Percentiles rank a stretch among this genome's conserved stretches.
phyloP scores from a whole-genome alignment of 2,797 vertebrate species.

The Streptopelia turtur region DNA sequence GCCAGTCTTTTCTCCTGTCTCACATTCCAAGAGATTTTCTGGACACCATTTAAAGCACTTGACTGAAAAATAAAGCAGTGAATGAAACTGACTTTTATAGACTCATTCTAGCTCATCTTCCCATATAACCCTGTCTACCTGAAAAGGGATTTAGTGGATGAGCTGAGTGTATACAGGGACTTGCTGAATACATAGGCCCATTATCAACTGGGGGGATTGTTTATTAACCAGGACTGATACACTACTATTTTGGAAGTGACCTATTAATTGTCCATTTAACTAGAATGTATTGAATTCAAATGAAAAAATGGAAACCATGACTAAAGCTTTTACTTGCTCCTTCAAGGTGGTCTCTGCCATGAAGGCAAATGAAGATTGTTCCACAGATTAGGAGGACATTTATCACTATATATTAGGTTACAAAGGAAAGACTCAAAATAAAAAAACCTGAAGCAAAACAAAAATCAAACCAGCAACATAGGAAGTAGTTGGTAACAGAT shows the following conservation, averaged over 20 bases:
- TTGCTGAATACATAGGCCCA: constrained; percentile 80
- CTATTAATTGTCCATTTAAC: constrained; percentile 98
- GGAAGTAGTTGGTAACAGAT: constrained; percentile 17
- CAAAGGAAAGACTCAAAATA: constrained; percentile 41
- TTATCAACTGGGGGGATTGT: constrained; percentile 81
- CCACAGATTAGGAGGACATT: constrained; percentile 90
- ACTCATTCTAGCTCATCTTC: constrained; percentile 93
- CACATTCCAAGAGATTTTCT: constrained; percentile 86
- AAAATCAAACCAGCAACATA: constrained; percentile 20
- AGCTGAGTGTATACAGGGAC: constrained; percentile 79
- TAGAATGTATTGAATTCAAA: constrained; percentile 89
- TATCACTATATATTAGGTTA: constrained; percentile 82
- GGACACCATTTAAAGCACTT: constrained; percentile 88
- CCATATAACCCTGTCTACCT: constrained; percentile 84
- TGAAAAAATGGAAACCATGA: constrained; percentile 91
- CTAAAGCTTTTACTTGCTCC: constrained; percentile 91
- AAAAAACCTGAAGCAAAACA: constrained; percentile 16
- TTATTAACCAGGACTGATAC: constrained; percentile 83
- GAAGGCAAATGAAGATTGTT: constrained; percentile 83
- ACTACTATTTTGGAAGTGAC: constrained; percentile 85
- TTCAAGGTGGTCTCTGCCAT: constrained; percentile 90
- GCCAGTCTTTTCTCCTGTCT: constrained; percentile 89
- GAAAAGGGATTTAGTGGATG: constrained; percentile 83
- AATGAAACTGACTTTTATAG: constrained; percentile 99
- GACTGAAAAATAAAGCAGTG: constrained; percentile 94